A percentile compares a stretch with the other conserved stretches of the same genome.
These are phyloP conservation scores for Microcebus lehilahytsara DNA, from an alignment of 2,113 vertebrate genomes.

Conservation along the genomic window DNA sequence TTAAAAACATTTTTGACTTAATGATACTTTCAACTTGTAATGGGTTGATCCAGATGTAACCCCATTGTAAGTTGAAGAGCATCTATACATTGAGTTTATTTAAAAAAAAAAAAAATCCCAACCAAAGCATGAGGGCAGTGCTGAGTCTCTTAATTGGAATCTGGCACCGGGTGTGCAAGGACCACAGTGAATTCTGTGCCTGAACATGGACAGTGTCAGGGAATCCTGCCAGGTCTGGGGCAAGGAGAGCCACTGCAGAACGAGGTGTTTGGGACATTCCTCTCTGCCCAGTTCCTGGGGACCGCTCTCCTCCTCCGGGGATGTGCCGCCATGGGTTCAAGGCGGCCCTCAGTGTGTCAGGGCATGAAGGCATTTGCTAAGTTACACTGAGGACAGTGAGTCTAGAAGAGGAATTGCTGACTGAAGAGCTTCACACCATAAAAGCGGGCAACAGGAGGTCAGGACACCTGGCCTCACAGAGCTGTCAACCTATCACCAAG, in stretches of 20 bases:
- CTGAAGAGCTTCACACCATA: not conserved
- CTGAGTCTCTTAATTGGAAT: not conserved
- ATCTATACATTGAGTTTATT: not conserved
- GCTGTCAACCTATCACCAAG: not conserved
- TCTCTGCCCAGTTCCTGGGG: no score
- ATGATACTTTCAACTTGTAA: not conserved
- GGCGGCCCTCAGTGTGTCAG: accelerated
- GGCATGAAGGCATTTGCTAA: not conserved
- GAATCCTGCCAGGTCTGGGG: not conserved
- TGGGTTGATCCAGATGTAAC: not conserved
- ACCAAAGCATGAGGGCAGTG: not conserved
- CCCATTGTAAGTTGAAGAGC: not conserved
- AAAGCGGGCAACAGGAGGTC: not conserved
- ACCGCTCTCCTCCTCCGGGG: no score
- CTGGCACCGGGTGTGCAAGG: not conserved
- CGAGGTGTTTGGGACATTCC: not conserved
- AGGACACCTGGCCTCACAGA: not conserved
- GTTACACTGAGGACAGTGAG: not conserved
- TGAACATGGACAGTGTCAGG: not conserved
- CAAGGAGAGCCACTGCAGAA: not conserved
- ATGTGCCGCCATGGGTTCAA: not conserved
- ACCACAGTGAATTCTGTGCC: no score
- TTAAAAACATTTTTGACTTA: not conserved
- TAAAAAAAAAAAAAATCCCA: not conserved
- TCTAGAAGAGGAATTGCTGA: not conserved